Evolutionary conservation across 2,888 invertebrate genomes (phyloP), one percentile per base, ranked within the genome.

Genomic region (Melanophora roralis): DNA sequence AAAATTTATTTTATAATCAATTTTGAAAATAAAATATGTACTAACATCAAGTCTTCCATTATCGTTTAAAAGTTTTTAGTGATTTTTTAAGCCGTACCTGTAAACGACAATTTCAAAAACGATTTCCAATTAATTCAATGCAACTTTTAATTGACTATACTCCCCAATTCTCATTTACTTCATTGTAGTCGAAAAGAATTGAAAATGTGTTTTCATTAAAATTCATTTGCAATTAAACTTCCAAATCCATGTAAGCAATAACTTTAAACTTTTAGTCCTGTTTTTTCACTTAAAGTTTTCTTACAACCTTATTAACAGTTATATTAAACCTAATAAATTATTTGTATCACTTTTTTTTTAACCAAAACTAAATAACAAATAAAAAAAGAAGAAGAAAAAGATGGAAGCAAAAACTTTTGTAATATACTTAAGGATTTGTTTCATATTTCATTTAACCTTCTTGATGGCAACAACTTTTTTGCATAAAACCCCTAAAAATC

Each of bases 301-400:
- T 75, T 23, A 43, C 23, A 57, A 51, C 36, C 14, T 40, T 45
- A 49, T 69, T 59, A 69, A 43, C 59, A 36, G 23, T 59, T 36
- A 59, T 65, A 36, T 49, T 19, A n/a, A n/a, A 38, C 7, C 38
- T 34, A 16, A 69, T 69, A 78, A 69, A 69, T 69, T 74, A 53
- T 74, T 45, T 69, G 78, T 69, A 45, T 65, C 49, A 65, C 32
- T 76, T n/a, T n/a, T n/a, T n/a, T n/a, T n/a, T n/a, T 34, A 34
- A 51, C 21, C n/a, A 71, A 53, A n/a, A 43, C 19, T 32, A 27
- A 6, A 27, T 5, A 67, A 16, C n/a, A 5, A 14, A 27, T 36
- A 57, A 19, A 23, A 14, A 21, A 36, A 55, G 19, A 8, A 57
- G 14, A 57, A 36, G 16, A n/a, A 14, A 19, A 21, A 68, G 45